These are phyloP conservation scores for Helicoverpa assulta DNA, from an alignment of 2,888 invertebrate species.

Conservation along the genomic window DNA sequence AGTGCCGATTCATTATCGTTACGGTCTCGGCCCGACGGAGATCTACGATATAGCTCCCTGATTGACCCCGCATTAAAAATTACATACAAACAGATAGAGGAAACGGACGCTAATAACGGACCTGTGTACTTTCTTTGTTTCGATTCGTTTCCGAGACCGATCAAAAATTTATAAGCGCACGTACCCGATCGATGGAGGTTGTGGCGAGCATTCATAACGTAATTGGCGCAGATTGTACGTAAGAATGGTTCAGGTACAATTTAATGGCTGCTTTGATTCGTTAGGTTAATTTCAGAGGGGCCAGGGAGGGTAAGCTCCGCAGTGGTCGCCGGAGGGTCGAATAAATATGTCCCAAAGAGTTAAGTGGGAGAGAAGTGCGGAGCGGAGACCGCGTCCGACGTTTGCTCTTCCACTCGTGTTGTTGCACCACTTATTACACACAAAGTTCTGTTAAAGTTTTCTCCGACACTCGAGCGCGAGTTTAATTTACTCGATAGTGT, in stretches of 20 bases:
- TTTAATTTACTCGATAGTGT: slow-evolving; percentile 91
- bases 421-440: slow-evolving; percentile 91
- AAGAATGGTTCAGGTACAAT: slow-evolving; percentile 76
- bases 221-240: slow-evolving; percentile 77
- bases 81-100: slow-evolving; percentile 86
- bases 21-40: slow-evolving; percentile 86
- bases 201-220: slow-evolving; percentile 81
- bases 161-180: slow-evolving; percentile 83
- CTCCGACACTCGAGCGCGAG: slow-evolving; percentile 89
- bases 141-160: slow-evolving; percentile 81
- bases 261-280: slow-evolving; percentile 87
- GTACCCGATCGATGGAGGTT: slow-evolving; percentile 79
- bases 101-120: slow-evolving; percentile 80
- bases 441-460: slow-evolving; percentile 90
- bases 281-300: slow-evolving; percentile 87
- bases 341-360: slow-evolving; percentile 91
- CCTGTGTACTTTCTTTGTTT: slow-evolving; percentile 83
- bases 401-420: slow-evolving; percentile 90
- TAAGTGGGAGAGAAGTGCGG: slow-evolving; percentile 89
- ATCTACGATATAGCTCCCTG: slow-evolving; percentile 89
- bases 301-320: slow-evolving; percentile 76
- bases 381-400: slow-evolving; percentile 89
- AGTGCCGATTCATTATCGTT: slow-evolving; percentile 89
- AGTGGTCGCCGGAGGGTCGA: slow-evolving; percentile 89
- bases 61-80: slow-evolving; percentile 91